Evolutionary conservation across 2,113 vertebrate species (phyloP).

Genomic region (Pyrgilauda ruficollis): DNA sequence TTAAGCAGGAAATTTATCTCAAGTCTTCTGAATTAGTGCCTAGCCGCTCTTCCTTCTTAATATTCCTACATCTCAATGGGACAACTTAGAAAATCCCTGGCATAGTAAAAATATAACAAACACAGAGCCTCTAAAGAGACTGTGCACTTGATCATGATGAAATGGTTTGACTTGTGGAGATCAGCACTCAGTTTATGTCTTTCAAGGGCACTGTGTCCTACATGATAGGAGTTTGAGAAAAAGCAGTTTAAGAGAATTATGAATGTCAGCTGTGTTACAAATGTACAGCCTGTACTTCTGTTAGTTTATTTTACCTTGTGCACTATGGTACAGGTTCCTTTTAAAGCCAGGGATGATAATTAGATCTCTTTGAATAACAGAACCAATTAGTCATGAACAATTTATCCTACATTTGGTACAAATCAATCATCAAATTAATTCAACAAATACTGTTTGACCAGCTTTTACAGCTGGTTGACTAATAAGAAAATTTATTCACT

Average conservation of each 20-base stretch:
- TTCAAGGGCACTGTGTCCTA: neutral
- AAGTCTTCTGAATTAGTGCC: neutral
- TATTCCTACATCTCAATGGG: neutral
- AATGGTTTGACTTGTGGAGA: neutral
- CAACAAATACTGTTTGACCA: conserved; percentile 33
- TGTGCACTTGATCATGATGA: neutral
- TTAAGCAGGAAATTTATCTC: neutral
- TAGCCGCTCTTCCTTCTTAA: neutral
- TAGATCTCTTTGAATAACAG: neutral
- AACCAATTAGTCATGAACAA: conserved; percentile 27
- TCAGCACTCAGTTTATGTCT: neutral
- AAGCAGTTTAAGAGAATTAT: neutral
- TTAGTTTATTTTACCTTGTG: neutral
- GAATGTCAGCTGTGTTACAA: neutral
- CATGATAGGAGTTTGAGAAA: neutral
- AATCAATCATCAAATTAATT: neutral
- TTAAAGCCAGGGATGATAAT: neutral
- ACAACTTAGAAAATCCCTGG: neutral
- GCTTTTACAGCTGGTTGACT: neutral
- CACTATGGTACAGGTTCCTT: neutral
- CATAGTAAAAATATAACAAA: neutral
- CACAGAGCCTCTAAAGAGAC: neutral
- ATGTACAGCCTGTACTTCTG: neutral
- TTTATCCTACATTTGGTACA: conserved; percentile 20
- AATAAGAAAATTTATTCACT: conserved; percentile 2